Conservation (phyloP, 1,140 invertebrate species). For the Diploscapter pachys region DNA sequence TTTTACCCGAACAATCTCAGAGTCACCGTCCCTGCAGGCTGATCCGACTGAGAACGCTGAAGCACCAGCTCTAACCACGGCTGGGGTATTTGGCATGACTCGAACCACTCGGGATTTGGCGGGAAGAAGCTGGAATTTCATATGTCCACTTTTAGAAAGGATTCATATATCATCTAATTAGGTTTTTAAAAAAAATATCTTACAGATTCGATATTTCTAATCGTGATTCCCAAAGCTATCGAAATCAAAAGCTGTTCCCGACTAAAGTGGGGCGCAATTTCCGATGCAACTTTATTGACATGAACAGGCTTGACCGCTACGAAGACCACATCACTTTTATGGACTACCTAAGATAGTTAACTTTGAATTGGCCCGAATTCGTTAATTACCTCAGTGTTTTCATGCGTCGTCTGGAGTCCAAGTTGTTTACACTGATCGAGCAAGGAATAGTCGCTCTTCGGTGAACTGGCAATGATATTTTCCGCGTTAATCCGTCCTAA, state of each 20-base stretch:
- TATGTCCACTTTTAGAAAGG: no score
- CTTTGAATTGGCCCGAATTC: no score
- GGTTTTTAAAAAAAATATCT: conserved; percentile 58
- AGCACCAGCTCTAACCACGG: conserved; percentile 77
- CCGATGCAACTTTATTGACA: conserved; percentile 70
- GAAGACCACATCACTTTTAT: conserved; percentile 77
- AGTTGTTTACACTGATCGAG: conserved; percentile 75
- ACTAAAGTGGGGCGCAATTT: conserved; percentile 69
- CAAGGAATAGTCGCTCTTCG: conserved; percentile 70
- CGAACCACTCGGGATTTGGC: conserved; percentile 73
- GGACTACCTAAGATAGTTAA: conserved; percentile 63
- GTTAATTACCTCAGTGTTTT: conserved; percentile 69
- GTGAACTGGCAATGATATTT: conserved; percentile 77
- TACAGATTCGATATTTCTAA: conserved; percentile 77
- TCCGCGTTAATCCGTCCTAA: conserved; percentile 75
- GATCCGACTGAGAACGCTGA: conserved; percentile 75
- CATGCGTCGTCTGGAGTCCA: conserved; percentile 73
- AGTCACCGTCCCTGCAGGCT: conserved; percentile 53
- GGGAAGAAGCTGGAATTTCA: conserved; percentile 63
- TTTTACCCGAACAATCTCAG: background rate
- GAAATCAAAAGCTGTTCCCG: conserved; percentile 76
- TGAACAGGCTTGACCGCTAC: conserved; percentile 86
- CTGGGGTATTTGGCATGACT: conserved; percentile 92
- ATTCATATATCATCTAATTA: conserved; percentile 7
- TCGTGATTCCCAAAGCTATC: conserved; percentile 83